phyloP scores from a whole-genome alignment of 2,888 invertebrate species.

The Gastrophysa polygoni region DNA sequence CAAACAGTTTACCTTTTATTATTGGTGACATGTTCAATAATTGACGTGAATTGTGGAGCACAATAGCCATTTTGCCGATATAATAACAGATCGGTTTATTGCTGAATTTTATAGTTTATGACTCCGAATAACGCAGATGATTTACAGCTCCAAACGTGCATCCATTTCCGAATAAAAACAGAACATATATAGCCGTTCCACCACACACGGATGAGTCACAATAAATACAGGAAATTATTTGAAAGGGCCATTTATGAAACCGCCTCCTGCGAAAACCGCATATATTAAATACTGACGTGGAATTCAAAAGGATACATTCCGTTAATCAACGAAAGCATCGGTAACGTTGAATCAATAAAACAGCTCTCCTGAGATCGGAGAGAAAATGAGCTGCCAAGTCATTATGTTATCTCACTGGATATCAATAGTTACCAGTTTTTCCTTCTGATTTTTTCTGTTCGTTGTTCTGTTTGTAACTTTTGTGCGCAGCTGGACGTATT shows the following conservation, averaged over 20 bases:
- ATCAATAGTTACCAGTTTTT: too few relatives aligned
- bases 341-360: too few relatives aligned
- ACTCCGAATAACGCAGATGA: conserved; percentile 18
- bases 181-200: background rate
- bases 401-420: too few relatives aligned
- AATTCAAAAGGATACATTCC: too few relatives aligned
- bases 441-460: too few relatives aligned
- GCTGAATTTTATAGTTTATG: conserved; percentile 17
- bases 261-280: background rate
- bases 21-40: conserved; percentile 10
- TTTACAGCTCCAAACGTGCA: conserved; percentile 20
- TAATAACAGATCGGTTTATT: conserved; percentile 14
- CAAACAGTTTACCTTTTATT: conserved; percentile 6
- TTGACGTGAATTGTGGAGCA: conserved; percentile 13
- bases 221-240: conserved; percentile 1
- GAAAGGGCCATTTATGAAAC: background rate
- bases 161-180: background rate
- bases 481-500: too few relatives aligned
- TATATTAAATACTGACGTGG: background rate
- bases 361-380: too few relatives aligned
- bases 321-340: too few relatives aligned
- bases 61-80: conserved; percentile 9
- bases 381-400: too few relatives aligned
- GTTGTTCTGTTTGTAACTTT: too few relatives aligned
- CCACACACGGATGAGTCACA: background rate